Percentiles rank a stretch among this genome's conserved stretches.
phyloP scores from a whole-genome alignment of 2,888 invertebrate species.

The Synergus umbraculus region DNA sequence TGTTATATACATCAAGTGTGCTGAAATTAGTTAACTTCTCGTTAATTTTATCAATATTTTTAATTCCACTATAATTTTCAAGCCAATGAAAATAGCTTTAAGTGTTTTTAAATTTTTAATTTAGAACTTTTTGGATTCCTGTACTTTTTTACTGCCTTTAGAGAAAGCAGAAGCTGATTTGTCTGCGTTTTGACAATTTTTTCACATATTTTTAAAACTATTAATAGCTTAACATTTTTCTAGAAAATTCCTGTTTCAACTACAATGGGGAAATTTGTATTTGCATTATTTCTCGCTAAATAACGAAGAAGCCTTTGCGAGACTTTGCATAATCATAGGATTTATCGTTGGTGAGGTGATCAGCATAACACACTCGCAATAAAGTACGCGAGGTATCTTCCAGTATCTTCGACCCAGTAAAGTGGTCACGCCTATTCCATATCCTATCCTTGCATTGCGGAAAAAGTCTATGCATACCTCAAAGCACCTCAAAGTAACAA shows the following conservation, averaged over 20 bases:
- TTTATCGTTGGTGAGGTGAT: constrained; percentile 35
- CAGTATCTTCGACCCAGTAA: constrained; percentile 39
- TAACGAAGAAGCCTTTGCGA: background rate
- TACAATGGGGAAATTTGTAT: constrained; percentile 3
- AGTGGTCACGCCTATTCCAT: constrained; percentile 27
- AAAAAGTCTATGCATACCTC: constrained; percentile 1
- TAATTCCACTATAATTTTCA: no score
- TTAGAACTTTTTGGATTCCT: no score
- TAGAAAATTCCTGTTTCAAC: background rate
- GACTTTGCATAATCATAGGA: background rate
- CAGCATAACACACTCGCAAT: constrained; percentile 22
- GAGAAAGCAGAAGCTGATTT: no score
- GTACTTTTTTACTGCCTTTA: no score
- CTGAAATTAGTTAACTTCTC: background rate
- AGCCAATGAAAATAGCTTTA: no score
- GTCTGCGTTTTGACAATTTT: no score
- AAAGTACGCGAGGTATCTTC: constrained; percentile 21
- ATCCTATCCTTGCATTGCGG: constrained; percentile 1
- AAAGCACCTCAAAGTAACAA: background rate
- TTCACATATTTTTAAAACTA: no score
- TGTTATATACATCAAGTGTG: background rate
- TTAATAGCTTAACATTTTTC: no score
- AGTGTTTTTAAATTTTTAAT: no score
- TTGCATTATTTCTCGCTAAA: constrained; percentile 29
- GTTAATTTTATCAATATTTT: background rate